Evolutionary conservation across 2,797 vertebrate genomes (phyloP).

Genomic region (Mus spretus): DNA sequence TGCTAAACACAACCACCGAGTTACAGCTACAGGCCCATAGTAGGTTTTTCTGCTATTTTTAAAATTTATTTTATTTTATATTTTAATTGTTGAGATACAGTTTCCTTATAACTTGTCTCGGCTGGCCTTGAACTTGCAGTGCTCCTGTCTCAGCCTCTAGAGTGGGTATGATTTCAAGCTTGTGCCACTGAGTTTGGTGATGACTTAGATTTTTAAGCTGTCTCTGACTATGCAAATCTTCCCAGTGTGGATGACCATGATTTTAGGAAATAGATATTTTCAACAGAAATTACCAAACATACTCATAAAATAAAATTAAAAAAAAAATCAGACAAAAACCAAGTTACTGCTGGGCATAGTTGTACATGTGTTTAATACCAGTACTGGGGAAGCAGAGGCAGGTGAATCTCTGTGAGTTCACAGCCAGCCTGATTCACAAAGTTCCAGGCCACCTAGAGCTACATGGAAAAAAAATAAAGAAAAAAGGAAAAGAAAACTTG

Average conservation of each 20-base stretch:
- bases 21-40: no score
- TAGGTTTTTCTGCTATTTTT: not conserved
- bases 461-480: not conserved
- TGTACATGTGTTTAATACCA: not conserved
- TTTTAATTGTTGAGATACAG: not conserved
- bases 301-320: slow-evolving; percentile 42
- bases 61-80: not conserved
- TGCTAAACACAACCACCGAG: not conserved
- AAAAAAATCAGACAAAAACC: slow-evolving; percentile 38
- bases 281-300: slow-evolving; percentile 4
- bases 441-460: not conserved
- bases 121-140: not conserved
- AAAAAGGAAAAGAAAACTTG: slow-evolving; percentile 22
- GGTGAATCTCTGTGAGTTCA: not conserved
- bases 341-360: not conserved
- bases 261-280: slow-evolving; percentile 48
- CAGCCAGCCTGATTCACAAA: not conserved
- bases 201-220: not conserved
- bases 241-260: slow-evolving; percentile 12
- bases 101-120: not conserved
- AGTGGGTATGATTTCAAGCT: not conserved
- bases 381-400: not conserved
- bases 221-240: slow-evolving; percentile 14
- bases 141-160: not conserved
- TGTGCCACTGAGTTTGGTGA: not conserved